Evolutionary conservation across 2,113 vertebrate species (phyloP), one percentile per base, ranked within the genome.

Genomic region (Pipa parva): DNA sequence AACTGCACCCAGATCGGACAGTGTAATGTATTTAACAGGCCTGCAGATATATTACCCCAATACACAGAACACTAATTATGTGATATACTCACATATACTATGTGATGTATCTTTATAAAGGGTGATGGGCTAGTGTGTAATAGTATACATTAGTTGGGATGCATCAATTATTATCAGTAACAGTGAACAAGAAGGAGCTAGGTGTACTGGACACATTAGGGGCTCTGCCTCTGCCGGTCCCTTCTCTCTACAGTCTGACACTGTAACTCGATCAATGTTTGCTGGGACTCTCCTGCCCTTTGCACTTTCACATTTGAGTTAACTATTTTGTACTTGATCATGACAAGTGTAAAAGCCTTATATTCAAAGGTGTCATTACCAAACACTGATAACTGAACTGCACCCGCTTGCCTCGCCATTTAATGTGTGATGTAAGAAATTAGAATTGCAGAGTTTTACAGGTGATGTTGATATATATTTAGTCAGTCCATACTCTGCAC

Each of bases 271-370:
- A 72, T 55, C 45, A 46, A 26, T 57, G 50, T 58, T 60, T 59
- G 59, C 71, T 72, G 17, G 59, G 72, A 71, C 57, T 3, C 36
- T 3, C 25, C 60, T 8, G 50, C 71, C 61, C 64, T 77, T 73
- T 72, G 74, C 74, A 60, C 76, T 75, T 73, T 58, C 62, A 62
- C 29, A 42, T 76, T 73, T 71, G 46, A 42, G 49, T 76, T 71
- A 67, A 73, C 73, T 67, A 73, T 68, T 75, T 73, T 42, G 33
- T 56, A 68, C 61, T 73, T 46, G 59, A 46, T 72, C 10, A 0
- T 62, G 60, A 39, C 18, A 33, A 65, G 56, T 0, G 18, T 26
- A 49, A 49, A 70, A n/a, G 39, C 39, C 5, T 6, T 42, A 42
- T 7, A 1, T 42, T 42, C 39, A 3, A 5, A 13, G 37, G 15